Percentiles rank a stretch among this genome's conserved stretches.
Conservation (phyloP, 2,113 vertebrate genomes). For the Burhinus oedicnemus region DNA sequence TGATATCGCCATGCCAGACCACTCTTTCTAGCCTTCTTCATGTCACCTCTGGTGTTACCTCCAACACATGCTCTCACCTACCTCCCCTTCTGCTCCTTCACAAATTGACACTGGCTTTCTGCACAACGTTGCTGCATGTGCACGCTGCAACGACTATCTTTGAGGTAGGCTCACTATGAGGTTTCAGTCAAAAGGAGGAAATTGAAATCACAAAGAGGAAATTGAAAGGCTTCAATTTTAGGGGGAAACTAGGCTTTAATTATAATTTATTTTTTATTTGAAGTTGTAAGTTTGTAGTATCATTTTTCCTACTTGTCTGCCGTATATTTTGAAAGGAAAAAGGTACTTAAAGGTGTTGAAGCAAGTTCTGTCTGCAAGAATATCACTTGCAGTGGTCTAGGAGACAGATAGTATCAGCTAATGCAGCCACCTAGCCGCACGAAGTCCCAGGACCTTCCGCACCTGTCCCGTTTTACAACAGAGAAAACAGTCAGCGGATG, state of each 20-base stretch:
- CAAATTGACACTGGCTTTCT: not conserved
- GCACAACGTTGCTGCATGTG: fast-evolving
- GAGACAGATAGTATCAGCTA: not conserved
- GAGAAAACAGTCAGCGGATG: not conserved
- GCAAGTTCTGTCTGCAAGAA: not conserved
- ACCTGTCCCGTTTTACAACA: not conserved
- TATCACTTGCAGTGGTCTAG: not conserved
- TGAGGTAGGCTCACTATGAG: not conserved
- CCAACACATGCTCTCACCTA: too few species aligned
- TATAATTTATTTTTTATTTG: not conserved
- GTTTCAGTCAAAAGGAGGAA: not conserved
- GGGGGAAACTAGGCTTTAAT: not conserved
- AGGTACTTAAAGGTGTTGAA: not conserved
- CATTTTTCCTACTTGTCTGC: not conserved
- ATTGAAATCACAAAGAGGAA: not conserved
- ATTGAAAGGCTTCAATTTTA: not conserved
- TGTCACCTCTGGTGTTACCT: not conserved
- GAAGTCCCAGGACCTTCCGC: not conserved
- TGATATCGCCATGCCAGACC: not conserved
- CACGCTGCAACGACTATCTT: not conserved
- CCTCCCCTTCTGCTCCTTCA: not conserved
- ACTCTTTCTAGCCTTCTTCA: not conserved
- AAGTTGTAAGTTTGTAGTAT: not conserved
- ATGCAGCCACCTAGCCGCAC: not conserved
- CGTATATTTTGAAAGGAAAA: not conserved